Evolutionary conservation across 2,888 invertebrate species (phyloP).

Genomic region (Spilarctia lutea): DNA sequence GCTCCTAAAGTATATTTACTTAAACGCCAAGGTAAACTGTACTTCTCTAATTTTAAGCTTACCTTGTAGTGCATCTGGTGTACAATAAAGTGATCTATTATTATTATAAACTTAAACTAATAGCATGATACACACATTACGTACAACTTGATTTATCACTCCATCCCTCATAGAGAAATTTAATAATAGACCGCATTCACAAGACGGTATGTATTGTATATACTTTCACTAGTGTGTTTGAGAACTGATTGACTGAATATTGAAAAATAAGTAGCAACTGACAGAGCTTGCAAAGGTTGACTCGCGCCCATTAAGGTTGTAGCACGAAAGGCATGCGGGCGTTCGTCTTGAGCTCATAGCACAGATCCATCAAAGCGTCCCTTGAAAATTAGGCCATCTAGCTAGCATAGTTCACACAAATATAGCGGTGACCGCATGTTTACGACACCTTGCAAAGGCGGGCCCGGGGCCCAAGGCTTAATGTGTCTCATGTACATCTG

Average conservation of each 20-base stretch:
- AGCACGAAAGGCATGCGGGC: constrained; percentile 11
- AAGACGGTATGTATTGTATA: neutral
- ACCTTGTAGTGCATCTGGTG: no score
- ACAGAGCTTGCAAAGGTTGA: neutral
- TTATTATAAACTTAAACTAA: neutral
- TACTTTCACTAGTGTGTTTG: neutral
- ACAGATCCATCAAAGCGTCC: constrained; percentile 17
- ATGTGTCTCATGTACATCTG: constrained; percentile 23
- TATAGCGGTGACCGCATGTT: constrained; percentile 53
- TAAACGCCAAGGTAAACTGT: no score
- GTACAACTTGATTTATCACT: neutral
- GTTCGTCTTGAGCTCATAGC: constrained; percentile 3
- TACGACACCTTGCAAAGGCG: constrained; percentile 24
- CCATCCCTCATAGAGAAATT: neutral
- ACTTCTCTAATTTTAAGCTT: no score
- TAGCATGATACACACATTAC: neutral
- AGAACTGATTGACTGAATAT: neutral
- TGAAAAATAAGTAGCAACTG: neutral
- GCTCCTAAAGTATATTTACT: neutral
- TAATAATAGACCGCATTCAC: neutral
- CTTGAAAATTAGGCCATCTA: constrained; percentile 17
- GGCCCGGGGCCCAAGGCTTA: constrained; percentile 40
- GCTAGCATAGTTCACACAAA: constrained; percentile 29
- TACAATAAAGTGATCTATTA: no score
- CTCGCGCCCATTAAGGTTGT: neutral